phyloP scores from a whole-genome alignment of 2,888 invertebrate genomes.

The Ichneumon xanthorius region DNA sequence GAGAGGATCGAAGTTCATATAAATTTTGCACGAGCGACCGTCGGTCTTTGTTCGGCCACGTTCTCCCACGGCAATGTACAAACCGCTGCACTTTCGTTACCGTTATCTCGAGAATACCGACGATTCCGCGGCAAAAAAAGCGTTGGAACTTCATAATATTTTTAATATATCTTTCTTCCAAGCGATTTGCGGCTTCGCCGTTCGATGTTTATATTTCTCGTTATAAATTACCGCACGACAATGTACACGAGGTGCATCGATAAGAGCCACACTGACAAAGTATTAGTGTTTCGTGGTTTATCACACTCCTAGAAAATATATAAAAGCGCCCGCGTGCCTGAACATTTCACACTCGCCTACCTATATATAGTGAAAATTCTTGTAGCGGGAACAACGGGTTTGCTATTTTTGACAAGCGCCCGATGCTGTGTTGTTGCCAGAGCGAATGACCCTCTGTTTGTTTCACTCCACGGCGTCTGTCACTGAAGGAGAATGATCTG shows the following conservation, averaged over 20 bases:
- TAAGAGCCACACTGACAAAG: not conserved
- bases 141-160: not conserved
- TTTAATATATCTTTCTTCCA: not conserved
- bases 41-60: constrained; percentile 6
- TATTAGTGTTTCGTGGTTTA: not conserved
- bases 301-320: not conserved
- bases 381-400: constrained; percentile 52
- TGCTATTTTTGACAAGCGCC: constrained; percentile 65
- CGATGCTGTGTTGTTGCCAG: constrained; percentile 26
- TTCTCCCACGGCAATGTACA: not conserved
- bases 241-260: not conserved
- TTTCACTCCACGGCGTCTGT: not conserved
- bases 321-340: not conserved
- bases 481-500: not conserved
- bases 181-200: not conserved
- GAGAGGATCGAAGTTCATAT: constrained; percentile 4
- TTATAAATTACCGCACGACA: too few species aligned
- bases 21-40: not conserved
- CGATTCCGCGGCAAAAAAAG: not conserved
- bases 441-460: not conserved
- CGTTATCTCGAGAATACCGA: not conserved
- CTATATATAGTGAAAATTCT: constrained; percentile 39
- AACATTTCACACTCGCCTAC: constrained; percentile 18
- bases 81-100: not conserved
- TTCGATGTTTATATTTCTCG: too few species aligned